Percentiles rank a stretch among this genome's conserved stretches.
These are phyloP conservation scores for Beroe ovata DNA, from an alignment of 37 sponge, comb jelly and placozoan species.

Conservation along the genomic window DNA sequence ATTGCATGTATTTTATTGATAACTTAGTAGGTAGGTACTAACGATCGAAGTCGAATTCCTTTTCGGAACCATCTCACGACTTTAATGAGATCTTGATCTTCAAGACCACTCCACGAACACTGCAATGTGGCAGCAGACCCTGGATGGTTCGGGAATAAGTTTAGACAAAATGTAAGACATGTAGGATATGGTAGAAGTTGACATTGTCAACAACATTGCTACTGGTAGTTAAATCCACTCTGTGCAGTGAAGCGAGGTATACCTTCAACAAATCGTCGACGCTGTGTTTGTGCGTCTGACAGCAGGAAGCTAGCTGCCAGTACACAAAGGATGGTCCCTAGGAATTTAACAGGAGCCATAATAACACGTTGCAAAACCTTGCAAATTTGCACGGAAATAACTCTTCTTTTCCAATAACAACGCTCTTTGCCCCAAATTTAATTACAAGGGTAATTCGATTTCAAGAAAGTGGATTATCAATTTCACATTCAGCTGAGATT, in stretches of 20 bases:
- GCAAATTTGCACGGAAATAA: background rate
- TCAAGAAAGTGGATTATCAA: background rate
- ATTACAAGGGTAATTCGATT: background rate
- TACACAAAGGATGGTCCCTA: background rate
- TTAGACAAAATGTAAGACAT: too few relatives aligned
- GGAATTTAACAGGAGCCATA: background rate
- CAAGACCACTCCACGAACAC: conserved; percentile 12
- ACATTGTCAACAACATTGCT: too few relatives aligned
- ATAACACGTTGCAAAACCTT: background rate
- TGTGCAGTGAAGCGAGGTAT: too few relatives aligned
- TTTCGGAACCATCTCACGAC: conserved; percentile 31
- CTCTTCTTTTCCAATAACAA: background rate
- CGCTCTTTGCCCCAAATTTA: background rate
- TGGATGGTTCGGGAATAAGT: too few relatives aligned
- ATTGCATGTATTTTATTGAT: too few relatives aligned
- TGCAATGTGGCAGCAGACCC: conserved; percentile 25
- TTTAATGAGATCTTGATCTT: background rate
- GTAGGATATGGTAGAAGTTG: too few relatives aligned
- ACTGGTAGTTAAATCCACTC: too few relatives aligned
- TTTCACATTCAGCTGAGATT: background rate
- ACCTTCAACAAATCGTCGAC: background rate
- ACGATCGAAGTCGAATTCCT: background rate
- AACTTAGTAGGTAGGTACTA: too few relatives aligned
- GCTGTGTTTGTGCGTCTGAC: conserved; percentile 22
- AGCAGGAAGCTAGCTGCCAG: background rate